Conservation (phyloP, 2,888 invertebrate species). For the Sarcophaga caerulescens region DNA sequence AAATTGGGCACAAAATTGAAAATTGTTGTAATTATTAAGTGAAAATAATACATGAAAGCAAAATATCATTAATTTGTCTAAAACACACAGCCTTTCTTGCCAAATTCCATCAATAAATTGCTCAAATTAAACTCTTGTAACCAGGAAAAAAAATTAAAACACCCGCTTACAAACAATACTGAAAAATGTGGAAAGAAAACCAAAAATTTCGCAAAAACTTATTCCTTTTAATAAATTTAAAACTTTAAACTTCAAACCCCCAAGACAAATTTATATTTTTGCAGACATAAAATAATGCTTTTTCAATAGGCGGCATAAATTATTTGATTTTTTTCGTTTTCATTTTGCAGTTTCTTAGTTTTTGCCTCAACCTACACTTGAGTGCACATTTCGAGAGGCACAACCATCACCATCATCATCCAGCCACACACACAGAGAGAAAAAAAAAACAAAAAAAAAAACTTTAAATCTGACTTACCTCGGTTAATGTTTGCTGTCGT, state of each 20-base stretch:
- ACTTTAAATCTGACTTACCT: slow-evolving; percentile 77
- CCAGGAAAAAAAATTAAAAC: not conserved
- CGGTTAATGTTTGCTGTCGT: slow-evolving; percentile 80
- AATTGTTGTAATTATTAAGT: no score
- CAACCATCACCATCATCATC: not conserved
- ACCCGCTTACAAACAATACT: not conserved
- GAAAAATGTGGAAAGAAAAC: no score
- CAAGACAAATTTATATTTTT: slow-evolving; percentile 54
- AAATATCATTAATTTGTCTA: not conserved
- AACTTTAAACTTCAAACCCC: slow-evolving; percentile 38
- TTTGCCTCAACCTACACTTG: slow-evolving; percentile 59
- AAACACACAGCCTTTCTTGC: not conserved
- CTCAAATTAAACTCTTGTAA: not conserved
- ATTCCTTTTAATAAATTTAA: no score
- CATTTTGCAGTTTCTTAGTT: not conserved
- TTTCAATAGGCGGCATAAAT: slow-evolving; percentile 64
- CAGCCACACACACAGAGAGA: not conserved
- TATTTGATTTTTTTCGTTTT: slow-evolving; percentile 59
- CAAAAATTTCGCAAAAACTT: no score
- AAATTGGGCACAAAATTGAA: no score
- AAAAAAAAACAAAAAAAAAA: not conserved
- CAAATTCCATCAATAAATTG: not conserved
- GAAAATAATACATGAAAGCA: not conserved
- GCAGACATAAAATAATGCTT: slow-evolving; percentile 1
- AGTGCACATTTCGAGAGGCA: slow-evolving; percentile 39